A percentile compares a stretch with the other conserved stretches of the same genome.
These are phyloP conservation scores for Molanna angustata DNA, from an alignment of 2,888 invertebrate genomes.

Conservation along the genomic window DNA sequence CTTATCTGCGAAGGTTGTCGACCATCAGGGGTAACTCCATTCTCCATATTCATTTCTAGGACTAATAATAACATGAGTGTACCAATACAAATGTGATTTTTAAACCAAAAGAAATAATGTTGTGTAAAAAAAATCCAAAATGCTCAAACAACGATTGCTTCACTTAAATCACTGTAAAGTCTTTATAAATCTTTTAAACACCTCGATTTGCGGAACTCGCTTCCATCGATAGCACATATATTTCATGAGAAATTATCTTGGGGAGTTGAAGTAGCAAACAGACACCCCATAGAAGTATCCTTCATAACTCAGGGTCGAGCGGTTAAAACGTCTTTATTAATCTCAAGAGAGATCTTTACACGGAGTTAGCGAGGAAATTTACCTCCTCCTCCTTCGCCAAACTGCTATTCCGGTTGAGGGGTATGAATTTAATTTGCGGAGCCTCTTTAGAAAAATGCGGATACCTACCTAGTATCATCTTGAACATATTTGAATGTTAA, in stretches of 20 bases:
- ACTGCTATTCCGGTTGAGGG: too few species aligned
- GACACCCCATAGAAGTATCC: conserved; percentile 22
- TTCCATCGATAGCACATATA: conserved; percentile 17
- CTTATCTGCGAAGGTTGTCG: too few species aligned
- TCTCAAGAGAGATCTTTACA: conserved; percentile 30
- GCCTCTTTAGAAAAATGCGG: too few species aligned
- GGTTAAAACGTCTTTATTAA: conserved; percentile 32
- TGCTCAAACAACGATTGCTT: too few species aligned
- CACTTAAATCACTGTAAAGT: conserved; percentile 11
- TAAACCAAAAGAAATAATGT: not conserved
- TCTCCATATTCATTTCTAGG: too few species aligned
- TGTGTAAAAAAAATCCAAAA: not conserved
- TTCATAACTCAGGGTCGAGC: conserved; percentile 31
- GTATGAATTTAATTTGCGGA: too few species aligned
- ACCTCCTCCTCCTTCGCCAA: conserved; percentile 2
- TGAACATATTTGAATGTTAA: too few species aligned
- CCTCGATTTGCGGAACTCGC: conserved; percentile 11
- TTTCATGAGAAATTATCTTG: conserved; percentile 28
- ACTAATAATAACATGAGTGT: not conserved
- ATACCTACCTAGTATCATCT: too few species aligned
- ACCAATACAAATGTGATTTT: not conserved
- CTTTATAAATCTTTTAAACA: conserved; percentile 22
- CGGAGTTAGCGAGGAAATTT: conserved; percentile 15
- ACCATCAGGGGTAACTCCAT: too few species aligned
- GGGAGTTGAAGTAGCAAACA: conserved; percentile 9